Evolutionary conservation across 37 sponge, comb jelly and placozoan species (phyloP), one percentile per base, ranked within the genome.

Genomic region (Oopsacas minuta): DNA sequence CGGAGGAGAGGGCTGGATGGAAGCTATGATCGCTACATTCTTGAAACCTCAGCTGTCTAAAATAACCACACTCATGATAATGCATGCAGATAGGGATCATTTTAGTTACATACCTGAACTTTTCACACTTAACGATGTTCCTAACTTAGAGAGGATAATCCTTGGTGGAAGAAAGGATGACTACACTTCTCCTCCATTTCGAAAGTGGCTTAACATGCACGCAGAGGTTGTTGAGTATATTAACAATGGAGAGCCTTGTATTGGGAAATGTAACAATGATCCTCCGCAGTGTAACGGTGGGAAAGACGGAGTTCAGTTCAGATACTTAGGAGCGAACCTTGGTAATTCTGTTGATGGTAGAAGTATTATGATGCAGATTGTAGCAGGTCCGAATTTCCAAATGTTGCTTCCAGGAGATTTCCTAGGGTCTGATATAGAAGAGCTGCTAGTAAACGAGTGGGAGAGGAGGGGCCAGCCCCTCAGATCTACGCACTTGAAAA

Each of bases 211-310:
- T 5, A 61, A 61, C 22, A 25, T 32, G 75, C 75, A 61, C 22
- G 75, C 75, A 10, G 75, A 61, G 75, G 75, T 61, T 10, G 75
- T 61, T 61, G 75, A 61, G 22, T 61, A 61, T n/a, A 12, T 61
- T n/a, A 61, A 61, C 30, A 61, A 61, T n/a, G 75, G 75, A 61
- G 75, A 61, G 75, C 75, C 75, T 10, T 61, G 75, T 34, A 61
- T 61, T n/a, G 75, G 75, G 75, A 61, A 61, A n/a, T 61, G 75
- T n/a, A 61, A 61, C 22, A 61, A 61, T 61, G 75, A 61, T 61
- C 75, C 75, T 10, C 75, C 75, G 7, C 75, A 61, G 22, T 61
- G 75, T n/a, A 61, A 61, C 22, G 28, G 75, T n/a, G 75, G 75
- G 1, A 61, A 61, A n/a, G 75, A 61, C 75, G 75, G 75, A 61